Percentiles rank a stretch among this genome's conserved stretches.
phyloP scores from a whole-genome alignment of 2,113 vertebrate genomes.

The Spheniscus mendiculus region DNA sequence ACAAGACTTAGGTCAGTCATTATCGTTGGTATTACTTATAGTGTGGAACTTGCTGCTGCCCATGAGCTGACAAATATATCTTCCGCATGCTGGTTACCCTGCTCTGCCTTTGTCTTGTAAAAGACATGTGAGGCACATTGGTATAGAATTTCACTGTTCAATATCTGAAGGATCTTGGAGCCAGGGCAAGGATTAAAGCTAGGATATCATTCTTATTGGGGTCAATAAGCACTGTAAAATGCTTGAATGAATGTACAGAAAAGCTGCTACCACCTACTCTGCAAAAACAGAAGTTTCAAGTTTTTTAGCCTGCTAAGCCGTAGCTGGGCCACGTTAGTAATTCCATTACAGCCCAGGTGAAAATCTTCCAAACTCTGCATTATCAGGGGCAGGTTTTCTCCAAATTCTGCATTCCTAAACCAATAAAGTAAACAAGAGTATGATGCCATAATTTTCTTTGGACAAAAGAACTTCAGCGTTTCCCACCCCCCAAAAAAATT shows the following conservation, averaged over 20 bases:
- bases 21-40: background rate
- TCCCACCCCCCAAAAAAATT: background rate
- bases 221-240: background rate
- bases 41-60: background rate
- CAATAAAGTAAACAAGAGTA: background rate
- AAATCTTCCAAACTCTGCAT: constrained; percentile 90
- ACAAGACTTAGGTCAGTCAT: background rate
- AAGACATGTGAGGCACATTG: background rate
- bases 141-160: background rate
- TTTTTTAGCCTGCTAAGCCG: constrained; percentile 87
- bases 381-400: constrained; percentile 79
- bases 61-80: background rate
- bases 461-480: background rate
- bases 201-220: no score
- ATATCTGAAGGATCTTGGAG: background rate
- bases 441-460: background rate
- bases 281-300: constrained; percentile 85
- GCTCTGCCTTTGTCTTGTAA: background rate
- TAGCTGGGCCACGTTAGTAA: constrained; percentile 84
- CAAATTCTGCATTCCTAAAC: constrained; percentile 73
- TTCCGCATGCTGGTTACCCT: background rate
- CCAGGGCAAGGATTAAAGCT: background rate
- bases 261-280: constrained; percentile 72
- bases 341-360: constrained; percentile 88
- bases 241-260: background rate